Evolutionary conservation across 1,140 invertebrate genomes (phyloP).

Genomic region (Neoseiulus cucumeris): DNA sequence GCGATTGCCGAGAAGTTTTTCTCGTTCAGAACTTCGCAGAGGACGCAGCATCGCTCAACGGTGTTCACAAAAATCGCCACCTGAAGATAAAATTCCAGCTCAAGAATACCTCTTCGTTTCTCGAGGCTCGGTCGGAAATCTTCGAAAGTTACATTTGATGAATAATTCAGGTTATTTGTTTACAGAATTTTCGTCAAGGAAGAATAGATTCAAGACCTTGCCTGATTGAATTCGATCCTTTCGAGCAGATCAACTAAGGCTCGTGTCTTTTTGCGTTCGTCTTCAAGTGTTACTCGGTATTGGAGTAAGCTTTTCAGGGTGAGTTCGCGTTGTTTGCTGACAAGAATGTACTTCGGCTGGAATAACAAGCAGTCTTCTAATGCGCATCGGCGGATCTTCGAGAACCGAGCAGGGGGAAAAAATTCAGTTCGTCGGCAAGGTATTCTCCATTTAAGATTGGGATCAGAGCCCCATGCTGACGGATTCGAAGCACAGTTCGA

Average conservation of each 20-base stretch:
- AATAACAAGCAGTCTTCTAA: too few species aligned
- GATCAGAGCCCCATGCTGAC: too few species aligned
- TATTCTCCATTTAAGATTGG: too few species aligned
- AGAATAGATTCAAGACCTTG: background rate
- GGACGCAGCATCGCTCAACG: background rate
- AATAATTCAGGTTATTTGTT: too few species aligned
- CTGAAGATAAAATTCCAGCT: background rate
- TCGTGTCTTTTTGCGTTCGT: background rate
- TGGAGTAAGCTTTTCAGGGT: background rate
- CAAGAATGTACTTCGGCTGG: background rate
- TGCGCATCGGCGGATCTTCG: too few species aligned
- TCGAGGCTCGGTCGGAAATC: too few species aligned
- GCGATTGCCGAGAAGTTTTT: background rate
- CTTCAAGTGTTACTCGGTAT: background rate
- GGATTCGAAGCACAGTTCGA: too few species aligned
- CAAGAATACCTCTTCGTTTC: too few species aligned
- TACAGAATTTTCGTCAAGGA: too few species aligned
- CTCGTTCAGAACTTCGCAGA: background rate
- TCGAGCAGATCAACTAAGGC: background rate
- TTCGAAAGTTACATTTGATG: too few species aligned
- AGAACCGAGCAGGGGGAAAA: too few species aligned
- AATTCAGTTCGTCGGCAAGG: too few species aligned
- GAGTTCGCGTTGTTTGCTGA: background rate
- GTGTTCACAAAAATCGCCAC: background rate
- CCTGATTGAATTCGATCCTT: conserved; percentile 6